phyloP scores from a whole-genome alignment of 1,140 invertebrate species.

The Formica selysi region DNA sequence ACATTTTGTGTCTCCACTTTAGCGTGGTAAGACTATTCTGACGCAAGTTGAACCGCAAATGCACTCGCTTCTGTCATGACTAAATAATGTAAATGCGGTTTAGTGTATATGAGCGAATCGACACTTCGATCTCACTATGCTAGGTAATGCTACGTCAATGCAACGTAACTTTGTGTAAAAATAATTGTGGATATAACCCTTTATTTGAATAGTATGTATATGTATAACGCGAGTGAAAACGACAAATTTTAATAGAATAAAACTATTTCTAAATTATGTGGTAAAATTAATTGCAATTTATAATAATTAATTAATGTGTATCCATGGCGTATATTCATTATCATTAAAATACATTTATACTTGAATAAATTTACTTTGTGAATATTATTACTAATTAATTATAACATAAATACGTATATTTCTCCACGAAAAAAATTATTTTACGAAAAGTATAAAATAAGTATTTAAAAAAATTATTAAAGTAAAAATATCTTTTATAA shows the following conservation, averaged over 20 bases:
- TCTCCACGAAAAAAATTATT: neutral
- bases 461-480: neutral
- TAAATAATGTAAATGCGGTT: slow-evolving; percentile 51
- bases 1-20: neutral
- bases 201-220: neutral
- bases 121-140: slow-evolving; percentile 30
- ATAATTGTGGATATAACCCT: neutral
- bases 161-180: neutral
- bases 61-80: slow-evolving; percentile 47
- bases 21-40: slow-evolving; percentile 42
- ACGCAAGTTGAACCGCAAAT: slow-evolving; percentile 48
- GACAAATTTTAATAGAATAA: neutral
- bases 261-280: neutral
- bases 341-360: neutral
- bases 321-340: neutral
- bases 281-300: neutral
- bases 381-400: slow-evolving; percentile 6
- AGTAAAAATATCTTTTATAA: neutral
- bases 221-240: neutral
- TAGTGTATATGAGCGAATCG: slow-evolving; percentile 38
- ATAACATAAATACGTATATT: neutral
- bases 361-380: neutral
- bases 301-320: slow-evolving; percentile 19
- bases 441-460: neutral
- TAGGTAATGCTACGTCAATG: slow-evolving; percentile 37